These are phyloP conservation scores for Sebastes wilsoni DNA, from an alignment of 2,797 vertebrate species.

Conservation along the genomic window DNA sequence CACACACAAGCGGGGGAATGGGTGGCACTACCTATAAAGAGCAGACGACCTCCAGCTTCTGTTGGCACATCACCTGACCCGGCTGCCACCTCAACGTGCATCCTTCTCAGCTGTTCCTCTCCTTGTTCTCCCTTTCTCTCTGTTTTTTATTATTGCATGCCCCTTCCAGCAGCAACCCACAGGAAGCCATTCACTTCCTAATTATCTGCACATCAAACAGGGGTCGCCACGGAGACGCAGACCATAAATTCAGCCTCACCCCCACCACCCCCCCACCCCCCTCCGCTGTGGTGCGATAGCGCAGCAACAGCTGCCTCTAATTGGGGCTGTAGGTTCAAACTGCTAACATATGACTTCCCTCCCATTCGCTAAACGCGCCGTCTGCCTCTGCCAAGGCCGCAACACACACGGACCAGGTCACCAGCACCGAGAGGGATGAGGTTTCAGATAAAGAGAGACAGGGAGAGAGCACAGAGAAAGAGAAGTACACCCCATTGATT, in stretches of 20 bases:
- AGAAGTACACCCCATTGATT: slow-evolving; percentile 54
- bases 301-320: slow-evolving; percentile 92
- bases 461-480: slow-evolving; percentile 47
- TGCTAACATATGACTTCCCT: slow-evolving; percentile 85
- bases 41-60: slow-evolving; percentile 32
- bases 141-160: slow-evolving; percentile 76
- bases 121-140: slow-evolving; percentile 59
- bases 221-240: slow-evolving; percentile 83
- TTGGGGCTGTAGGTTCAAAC: slow-evolving; percentile 88
- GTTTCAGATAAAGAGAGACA: slow-evolving; percentile 61
- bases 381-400: slow-evolving; percentile 66
- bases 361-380: slow-evolving; percentile 55
- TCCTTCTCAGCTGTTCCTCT: slow-evolving; percentile 63
- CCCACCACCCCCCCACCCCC: slow-evolving; percentile 49
- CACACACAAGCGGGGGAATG: neutral
- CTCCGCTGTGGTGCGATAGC: slow-evolving; percentile 78
- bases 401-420: slow-evolving; percentile 60
- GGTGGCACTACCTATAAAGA: slow-evolving; percentile 7
- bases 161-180: slow-evolving; percentile 85
- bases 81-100: slow-evolving; percentile 13
- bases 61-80: slow-evolving; percentile 54
- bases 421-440: slow-evolving; percentile 54
- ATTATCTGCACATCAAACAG: slow-evolving; percentile 93
- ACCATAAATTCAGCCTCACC: slow-evolving; percentile 88
- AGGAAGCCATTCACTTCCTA: slow-evolving; percentile 93